Conservation (phyloP, 2,888 invertebrate genomes). For the Graphium colonna region DNA sequence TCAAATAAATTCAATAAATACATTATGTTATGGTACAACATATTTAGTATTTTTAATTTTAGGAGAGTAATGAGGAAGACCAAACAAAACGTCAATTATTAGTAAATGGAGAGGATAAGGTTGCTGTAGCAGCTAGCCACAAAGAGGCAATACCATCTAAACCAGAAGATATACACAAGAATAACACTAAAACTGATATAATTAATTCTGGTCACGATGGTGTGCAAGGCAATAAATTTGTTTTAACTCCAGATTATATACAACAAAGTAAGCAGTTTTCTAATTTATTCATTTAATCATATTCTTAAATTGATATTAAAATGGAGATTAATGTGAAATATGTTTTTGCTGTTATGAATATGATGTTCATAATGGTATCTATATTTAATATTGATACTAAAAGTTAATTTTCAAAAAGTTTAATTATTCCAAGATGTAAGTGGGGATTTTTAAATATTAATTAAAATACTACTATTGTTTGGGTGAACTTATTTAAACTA, state of each 20-base stretch:
- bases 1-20: too few relatives aligned
- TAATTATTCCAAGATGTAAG: too few relatives aligned
- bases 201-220: conserved; percentile 53
- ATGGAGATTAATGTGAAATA: too few relatives aligned
- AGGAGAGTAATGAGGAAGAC: conserved; percentile 60
- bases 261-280: conserved; percentile 90
- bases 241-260: conserved; percentile 94
- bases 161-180: conserved; percentile 61
- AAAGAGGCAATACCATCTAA: conserved; percentile 64
- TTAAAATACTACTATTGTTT: too few relatives aligned
- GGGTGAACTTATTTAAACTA: too few relatives aligned
- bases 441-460: too few relatives aligned
- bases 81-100: conserved; percentile 57
- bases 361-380: too few relatives aligned
- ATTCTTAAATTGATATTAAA: not conserved
- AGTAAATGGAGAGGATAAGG: conserved; percentile 69
- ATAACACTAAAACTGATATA: conserved; percentile 65
- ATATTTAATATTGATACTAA: too few relatives aligned
- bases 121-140: conserved; percentile 58
- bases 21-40: too few relatives aligned
- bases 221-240: conserved; percentile 82
- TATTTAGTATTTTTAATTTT: conserved; percentile 43
- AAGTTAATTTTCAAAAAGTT: too few relatives aligned
- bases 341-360: not conserved
- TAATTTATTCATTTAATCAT: not conserved